Conservation (phyloP, 2,888 invertebrate genomes). For the Craniophora ligustri region DNA sequence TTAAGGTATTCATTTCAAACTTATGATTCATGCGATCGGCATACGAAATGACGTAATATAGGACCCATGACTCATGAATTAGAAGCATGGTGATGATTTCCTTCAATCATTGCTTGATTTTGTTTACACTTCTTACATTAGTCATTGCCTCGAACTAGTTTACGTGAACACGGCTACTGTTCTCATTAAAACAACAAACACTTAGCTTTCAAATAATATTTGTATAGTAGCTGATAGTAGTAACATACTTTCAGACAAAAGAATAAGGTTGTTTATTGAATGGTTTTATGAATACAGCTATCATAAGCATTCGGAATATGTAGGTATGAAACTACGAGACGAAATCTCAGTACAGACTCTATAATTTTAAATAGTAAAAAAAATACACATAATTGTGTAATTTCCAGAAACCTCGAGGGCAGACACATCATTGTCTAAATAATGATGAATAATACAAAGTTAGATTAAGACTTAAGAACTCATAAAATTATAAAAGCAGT, state of each 20-base stretch:
- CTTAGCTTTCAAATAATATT: slow-evolving; percentile 9
- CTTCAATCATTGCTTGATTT: slow-evolving; percentile 36
- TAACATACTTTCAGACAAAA: not conserved
- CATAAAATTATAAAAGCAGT: slow-evolving; percentile 28
- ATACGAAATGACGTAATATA: slow-evolving; percentile 37
- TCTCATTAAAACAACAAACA: slow-evolving; percentile 4
- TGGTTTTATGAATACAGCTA: not conserved
- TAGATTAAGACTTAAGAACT: slow-evolving; percentile 6
- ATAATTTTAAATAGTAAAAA: not conserved
- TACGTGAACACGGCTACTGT: slow-evolving; percentile 1
- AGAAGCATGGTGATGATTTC: slow-evolving; percentile 47
- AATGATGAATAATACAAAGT: slow-evolving; percentile 15
- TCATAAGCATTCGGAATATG: too few species aligned
- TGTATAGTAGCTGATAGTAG: not conserved
- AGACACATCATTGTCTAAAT: slow-evolving; percentile 23
- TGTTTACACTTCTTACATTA: slow-evolving; percentile 42
- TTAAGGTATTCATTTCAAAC: slow-evolving; percentile 12
- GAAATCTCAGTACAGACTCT: too few species aligned
- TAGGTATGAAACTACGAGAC: too few species aligned
- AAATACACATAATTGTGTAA: not conserved
- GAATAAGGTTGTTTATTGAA: not conserved
- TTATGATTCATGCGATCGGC: slow-evolving; percentile 44
- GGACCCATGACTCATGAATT: slow-evolving; percentile 45
- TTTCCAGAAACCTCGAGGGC: slow-evolving; percentile 20
- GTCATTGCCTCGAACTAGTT: slow-evolving; percentile 26